Percentiles rank a stretch among this genome's conserved stretches.
phyloP scores from a whole-genome alignment of 2,888 invertebrate species.

The Lasius platythorax region DNA sequence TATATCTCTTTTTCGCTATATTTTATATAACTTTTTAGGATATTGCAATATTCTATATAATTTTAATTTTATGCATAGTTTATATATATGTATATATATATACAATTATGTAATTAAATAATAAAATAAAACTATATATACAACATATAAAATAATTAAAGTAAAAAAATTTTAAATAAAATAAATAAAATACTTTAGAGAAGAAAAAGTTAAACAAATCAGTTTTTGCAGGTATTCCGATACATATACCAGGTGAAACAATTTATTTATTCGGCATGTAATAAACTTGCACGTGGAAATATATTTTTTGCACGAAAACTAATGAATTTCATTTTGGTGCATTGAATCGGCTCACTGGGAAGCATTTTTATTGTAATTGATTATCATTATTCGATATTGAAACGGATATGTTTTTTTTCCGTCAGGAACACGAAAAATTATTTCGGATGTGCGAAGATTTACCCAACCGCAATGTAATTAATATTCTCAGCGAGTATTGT shows the following conservation, averaged over 20 bases:
- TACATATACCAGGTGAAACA: constrained; percentile 11
- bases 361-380: constrained; percentile 46
- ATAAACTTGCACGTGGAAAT: constrained; percentile 31
- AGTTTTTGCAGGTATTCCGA: neutral
- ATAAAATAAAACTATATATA: constrained; percentile 5
- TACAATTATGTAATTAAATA: neutral
- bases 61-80: neutral
- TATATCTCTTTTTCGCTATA: neutral
- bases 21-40: neutral
- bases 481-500: constrained; percentile 24
- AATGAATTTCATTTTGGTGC: constrained; percentile 39
- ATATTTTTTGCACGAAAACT: constrained; percentile 42
- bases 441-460: constrained; percentile 21
- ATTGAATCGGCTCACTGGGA: neutral
- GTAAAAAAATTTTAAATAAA: neutral
- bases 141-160: neutral
- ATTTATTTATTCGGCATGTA: constrained; percentile 39
- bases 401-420: constrained; percentile 17
- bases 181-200: constrained; percentile 20
- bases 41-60: neutral
- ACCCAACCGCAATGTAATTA: constrained; percentile 34
- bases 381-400: constrained; percentile 48
- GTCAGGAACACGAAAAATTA: constrained; percentile 27
- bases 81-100: neutral
- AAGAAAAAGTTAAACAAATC: constrained; percentile 13